Conservation (phyloP, 2,797 vertebrate species). For the Squalus acanthias region DNA sequence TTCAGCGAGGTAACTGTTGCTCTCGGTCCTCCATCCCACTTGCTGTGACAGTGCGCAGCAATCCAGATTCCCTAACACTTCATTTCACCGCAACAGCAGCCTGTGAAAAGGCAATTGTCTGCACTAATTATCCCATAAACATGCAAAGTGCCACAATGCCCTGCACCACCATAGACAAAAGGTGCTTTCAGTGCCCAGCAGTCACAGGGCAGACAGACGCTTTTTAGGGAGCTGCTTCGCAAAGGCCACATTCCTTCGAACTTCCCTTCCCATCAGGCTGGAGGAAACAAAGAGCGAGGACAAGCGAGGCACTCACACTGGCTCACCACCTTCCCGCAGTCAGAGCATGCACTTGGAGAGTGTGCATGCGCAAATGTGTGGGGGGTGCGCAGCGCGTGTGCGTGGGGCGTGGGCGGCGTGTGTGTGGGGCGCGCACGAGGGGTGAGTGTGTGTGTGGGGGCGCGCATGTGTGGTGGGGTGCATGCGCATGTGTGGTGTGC, state of each 20-base stretch:
- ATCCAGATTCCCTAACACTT: slow-evolving; percentile 54
- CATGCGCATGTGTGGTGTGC: not conserved
- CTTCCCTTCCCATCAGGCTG: slow-evolving; percentile 20
- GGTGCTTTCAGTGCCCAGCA: slow-evolving; percentile 36
- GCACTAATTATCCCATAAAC: slow-evolving; percentile 53
- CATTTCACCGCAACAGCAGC: slow-evolving; percentile 48
- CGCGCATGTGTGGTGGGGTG: not conserved
- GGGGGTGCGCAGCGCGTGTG: not conserved
- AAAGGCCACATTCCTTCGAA: slow-evolving; percentile 31
- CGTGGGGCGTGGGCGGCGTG: too few relatives aligned
- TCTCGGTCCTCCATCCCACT: slow-evolving; percentile 48
- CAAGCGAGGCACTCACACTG: not conserved
- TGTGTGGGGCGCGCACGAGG: too few relatives aligned
- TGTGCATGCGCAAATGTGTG: not conserved
- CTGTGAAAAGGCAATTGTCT: slow-evolving; percentile 52
- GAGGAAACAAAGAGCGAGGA: not conserved
- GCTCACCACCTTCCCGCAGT: not conserved
- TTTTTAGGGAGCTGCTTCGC: slow-evolving; percentile 14
- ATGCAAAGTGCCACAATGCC: slow-evolving; percentile 46
- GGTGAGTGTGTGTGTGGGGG: not conserved
- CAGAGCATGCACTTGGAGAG: not conserved
- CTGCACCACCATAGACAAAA: slow-evolving; percentile 49
- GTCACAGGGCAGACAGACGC: slow-evolving; percentile 29
- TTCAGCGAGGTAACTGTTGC: slow-evolving; percentile 56
- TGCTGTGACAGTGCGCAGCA: slow-evolving; percentile 52